phyloP scores from a whole-genome alignment of 2,113 vertebrate species.

The rat (Rattus norvegicus) region DNA sequence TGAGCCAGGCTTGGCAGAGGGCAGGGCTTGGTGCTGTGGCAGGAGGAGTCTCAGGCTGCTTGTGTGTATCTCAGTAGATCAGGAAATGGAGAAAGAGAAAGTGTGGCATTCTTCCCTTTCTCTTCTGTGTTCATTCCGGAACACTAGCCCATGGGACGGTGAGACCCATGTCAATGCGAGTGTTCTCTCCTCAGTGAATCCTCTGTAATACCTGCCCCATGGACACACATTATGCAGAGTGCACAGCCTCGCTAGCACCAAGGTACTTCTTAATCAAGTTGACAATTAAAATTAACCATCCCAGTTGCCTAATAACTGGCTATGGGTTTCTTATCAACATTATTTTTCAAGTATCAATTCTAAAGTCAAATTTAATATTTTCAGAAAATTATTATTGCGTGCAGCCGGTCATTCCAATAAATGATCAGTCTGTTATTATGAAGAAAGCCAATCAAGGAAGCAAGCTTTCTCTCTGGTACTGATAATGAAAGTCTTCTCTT shows the following conservation, averaged over 20 bases:
- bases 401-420: background rate
- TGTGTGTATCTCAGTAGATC: background rate
- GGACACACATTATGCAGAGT: background rate
- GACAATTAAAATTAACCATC: background rate
- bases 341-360: constrained; percentile 42
- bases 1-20: background rate
- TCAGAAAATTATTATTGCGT: constrained; percentile 6
- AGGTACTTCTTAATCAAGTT: background rate
- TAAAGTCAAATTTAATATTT: constrained; percentile 26
- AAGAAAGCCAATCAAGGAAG: constrained; percentile 7
- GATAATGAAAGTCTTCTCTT: background rate
- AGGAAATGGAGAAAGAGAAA: background rate
- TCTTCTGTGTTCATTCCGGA: background rate
- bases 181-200: background rate
- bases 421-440: constrained; percentile 22
- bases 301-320: background rate
- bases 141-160: background rate
- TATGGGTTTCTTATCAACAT: constrained; percentile 28
- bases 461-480: background rate
- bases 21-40: background rate
- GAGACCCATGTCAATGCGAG: background rate
- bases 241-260: background rate
- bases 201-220: background rate
- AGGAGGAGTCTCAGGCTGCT: background rate
- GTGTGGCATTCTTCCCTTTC: background rate